A percentile compares a stretch with the other conserved stretches of the same genome.
phyloP scores from a whole-genome alignment of 1,140 invertebrate species.

The Ridgeia piscesae region DNA sequence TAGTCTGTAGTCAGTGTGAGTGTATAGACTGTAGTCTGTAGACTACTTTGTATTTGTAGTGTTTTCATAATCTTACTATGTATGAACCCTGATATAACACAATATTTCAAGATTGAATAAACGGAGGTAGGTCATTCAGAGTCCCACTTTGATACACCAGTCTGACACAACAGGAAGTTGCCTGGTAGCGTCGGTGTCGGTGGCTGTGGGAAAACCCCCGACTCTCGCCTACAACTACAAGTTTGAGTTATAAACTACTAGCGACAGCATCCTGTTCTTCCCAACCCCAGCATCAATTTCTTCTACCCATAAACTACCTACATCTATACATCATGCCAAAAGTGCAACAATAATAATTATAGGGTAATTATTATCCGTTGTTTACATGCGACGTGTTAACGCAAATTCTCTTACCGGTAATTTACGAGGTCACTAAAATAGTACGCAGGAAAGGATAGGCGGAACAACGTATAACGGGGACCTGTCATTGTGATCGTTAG shows the following conservation, averaged over 20 bases:
- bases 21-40: too few species aligned
- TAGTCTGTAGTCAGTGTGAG: too few species aligned
- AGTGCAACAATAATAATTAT: neutral
- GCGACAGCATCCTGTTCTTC: neutral
- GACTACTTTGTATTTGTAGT: too few species aligned
- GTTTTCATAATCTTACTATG: too few species aligned
- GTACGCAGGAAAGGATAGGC: neutral
- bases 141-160: too few species aligned
- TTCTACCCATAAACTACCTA: neutral
- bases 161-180: too few species aligned
- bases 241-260: neutral
- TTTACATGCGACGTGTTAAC: neutral
- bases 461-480: neutral
- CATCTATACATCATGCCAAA: neutral
- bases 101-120: too few species aligned
- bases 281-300: neutral
- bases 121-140: too few species aligned
- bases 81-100: too few species aligned
- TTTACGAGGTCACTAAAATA: neutral
- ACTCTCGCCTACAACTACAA: neutral
- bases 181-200: too few species aligned
- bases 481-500: neutral
- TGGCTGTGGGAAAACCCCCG: neutral
- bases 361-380: neutral
- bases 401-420: neutral